Conservation (phyloP, 2,113 vertebrate species). For the Pyrgilauda ruficollis region DNA sequence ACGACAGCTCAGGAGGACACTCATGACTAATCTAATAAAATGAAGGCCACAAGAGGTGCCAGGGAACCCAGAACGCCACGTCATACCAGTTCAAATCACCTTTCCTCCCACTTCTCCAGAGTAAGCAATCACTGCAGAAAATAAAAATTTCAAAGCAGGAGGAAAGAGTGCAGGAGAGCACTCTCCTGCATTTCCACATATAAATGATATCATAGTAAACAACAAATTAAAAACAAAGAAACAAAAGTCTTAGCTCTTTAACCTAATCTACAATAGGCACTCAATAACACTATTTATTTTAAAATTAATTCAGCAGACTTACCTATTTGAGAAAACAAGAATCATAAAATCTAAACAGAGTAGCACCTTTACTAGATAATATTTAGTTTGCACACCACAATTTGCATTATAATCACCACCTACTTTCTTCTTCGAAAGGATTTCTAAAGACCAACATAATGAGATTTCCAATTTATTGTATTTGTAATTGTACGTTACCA, state of each 20-base stretch:
- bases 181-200: not conserved
- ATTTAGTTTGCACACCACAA: not conserved
- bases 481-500: not conserved
- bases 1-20: not conserved
- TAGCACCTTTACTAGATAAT: not conserved
- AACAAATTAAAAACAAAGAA: not conserved
- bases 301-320: not conserved
- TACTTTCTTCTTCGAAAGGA: not conserved
- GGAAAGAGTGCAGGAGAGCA: not conserved
- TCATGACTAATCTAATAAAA: not conserved
- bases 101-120: not conserved
- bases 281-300: not conserved
- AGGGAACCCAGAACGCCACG: not conserved
- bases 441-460: not conserved
- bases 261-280: not conserved
- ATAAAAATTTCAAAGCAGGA: not conserved
- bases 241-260: not conserved
- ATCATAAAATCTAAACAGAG: slow-evolving; percentile 10
- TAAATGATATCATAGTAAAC: not conserved
- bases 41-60: not conserved
- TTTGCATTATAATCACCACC: slow-evolving; percentile 22
- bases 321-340: not conserved
- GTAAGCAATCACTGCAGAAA: not conserved
- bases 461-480: slow-evolving; percentile 20
- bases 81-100: not conserved